phyloP scores from a whole-genome alignment of 2,888 invertebrate species.

The Philaethria dido region DNA sequence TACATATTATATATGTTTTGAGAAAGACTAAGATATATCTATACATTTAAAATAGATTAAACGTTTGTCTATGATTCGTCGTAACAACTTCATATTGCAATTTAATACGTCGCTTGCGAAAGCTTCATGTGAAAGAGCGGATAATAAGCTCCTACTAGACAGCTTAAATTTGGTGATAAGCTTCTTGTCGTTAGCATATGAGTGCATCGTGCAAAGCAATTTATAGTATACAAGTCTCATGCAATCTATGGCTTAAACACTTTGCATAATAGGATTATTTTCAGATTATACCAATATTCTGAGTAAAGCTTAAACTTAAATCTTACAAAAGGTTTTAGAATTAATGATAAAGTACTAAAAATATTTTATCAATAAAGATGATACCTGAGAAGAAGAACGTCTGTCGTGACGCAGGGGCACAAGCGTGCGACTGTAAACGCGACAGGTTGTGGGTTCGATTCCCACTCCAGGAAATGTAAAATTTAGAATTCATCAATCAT shows the following conservation, averaged over 20 bases:
- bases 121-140: slow-evolving; percentile 6
- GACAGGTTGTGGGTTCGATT: too few relatives aligned
- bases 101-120: slow-evolving; percentile 18
- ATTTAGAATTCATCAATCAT: too few relatives aligned
- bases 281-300: too few relatives aligned
- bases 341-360: too few relatives aligned
- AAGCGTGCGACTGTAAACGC: too few relatives aligned
- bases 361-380: too few relatives aligned
- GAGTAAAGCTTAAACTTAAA: too few relatives aligned
- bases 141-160: slow-evolving; percentile 10
- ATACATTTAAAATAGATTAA: not conserved
- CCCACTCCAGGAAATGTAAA: too few relatives aligned
- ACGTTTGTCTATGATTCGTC: not conserved
- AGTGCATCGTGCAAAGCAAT: not conserved
- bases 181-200: slow-evolving; percentile 11
- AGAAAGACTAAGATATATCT: not conserved
- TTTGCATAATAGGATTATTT: not conserved
- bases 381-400: too few relatives aligned
- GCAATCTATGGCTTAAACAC: not conserved
- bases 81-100: slow-evolving; percentile 6
- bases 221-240: not conserved
- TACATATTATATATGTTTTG: not conserved
- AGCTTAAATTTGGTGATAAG: slow-evolving; percentile 20
- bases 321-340: too few relatives aligned
- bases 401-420: too few relatives aligned